Conservation (phyloP, 2,888 invertebrate species). For the Agrypnus murinus region DNA sequence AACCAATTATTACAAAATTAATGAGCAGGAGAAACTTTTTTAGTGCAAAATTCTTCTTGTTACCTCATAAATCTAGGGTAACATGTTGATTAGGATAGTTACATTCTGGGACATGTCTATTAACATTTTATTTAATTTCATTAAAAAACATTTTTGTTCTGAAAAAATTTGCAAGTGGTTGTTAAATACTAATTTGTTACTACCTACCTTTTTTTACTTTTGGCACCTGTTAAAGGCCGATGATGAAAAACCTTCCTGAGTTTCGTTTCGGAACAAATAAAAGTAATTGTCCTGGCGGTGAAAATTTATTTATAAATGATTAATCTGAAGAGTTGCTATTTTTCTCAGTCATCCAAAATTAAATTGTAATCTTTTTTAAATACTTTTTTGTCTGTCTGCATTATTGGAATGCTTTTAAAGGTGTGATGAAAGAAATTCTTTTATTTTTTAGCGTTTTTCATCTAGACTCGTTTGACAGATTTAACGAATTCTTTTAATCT, state of each 20-base stretch:
- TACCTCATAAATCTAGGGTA: not conserved
- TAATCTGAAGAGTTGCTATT: too few relatives aligned
- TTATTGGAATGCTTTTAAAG: not conserved
- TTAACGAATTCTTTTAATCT: slow-evolving; percentile 8
- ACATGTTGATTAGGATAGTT: not conserved
- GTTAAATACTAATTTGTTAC: not conserved
- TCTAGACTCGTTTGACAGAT: not conserved
- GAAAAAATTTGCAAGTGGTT: not conserved
- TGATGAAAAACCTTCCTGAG: not conserved
- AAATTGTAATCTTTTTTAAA: slow-evolving; percentile 22
- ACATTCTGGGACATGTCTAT: not conserved
- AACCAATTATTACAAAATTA: slow-evolving; percentile 1
- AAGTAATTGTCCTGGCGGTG: too few relatives aligned
- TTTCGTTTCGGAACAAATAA: not conserved
- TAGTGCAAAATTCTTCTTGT: not conserved
- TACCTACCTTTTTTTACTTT: not conserved
- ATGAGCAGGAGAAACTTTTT: not conserved
- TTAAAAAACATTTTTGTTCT: not conserved
- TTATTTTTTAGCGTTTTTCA: not conserved
- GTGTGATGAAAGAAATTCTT: not conserved
- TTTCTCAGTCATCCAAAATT: not conserved
- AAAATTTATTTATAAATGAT: not conserved
- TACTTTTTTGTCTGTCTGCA: slow-evolving; percentile 5
- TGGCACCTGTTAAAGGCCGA: not conserved
- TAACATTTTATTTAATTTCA: not conserved